phyloP scores from a whole-genome alignment of 30 jellyfish, hydroid and myxozoan genomes.

The Chironex yamaguchii region DNA sequence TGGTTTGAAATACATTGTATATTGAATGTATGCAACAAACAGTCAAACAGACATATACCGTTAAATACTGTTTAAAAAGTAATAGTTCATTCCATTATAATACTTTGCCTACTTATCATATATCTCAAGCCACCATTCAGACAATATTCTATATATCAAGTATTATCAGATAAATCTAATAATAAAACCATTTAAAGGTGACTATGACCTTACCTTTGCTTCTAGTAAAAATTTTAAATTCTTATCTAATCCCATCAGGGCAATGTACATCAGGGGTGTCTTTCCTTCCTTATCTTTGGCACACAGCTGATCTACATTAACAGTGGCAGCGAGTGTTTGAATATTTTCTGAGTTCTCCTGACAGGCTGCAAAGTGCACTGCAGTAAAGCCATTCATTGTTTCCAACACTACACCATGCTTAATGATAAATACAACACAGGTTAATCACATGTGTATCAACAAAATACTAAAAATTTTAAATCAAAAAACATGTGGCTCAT shows the following conservation, averaged over 20 bases:
- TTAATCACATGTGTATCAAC: no score
- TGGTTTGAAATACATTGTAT: no score
- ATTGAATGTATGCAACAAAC: no score
- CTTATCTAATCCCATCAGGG: conserved; percentile 78
- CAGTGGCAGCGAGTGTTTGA: conserved; percentile 25
- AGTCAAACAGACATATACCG: no score
- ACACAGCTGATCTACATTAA: conserved; percentile 48
- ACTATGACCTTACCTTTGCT: conserved; percentile 51
- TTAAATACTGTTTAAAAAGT: neutral
- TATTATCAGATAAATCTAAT: no score
- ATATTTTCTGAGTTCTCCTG: conserved; percentile 82
- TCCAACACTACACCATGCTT: conserved; percentile 80
- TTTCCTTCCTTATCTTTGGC: conserved; percentile 69
- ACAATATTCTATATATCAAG: no score
- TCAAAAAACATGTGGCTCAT: no score
- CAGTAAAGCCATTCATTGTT: conserved; percentile 66
- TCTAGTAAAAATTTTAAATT: conserved; percentile 64
- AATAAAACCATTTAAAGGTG: no score
- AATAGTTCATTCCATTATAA: neutral
- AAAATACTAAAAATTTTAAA: no score
- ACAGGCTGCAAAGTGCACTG: conserved; percentile 79
- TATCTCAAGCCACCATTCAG: no score
- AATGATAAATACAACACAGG: no score
- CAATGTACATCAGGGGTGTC: conserved; percentile 78
- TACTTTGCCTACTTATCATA: no score